phyloP scores from a whole-genome alignment of 2,888 invertebrate species.

The Parelbella ahira region DNA sequence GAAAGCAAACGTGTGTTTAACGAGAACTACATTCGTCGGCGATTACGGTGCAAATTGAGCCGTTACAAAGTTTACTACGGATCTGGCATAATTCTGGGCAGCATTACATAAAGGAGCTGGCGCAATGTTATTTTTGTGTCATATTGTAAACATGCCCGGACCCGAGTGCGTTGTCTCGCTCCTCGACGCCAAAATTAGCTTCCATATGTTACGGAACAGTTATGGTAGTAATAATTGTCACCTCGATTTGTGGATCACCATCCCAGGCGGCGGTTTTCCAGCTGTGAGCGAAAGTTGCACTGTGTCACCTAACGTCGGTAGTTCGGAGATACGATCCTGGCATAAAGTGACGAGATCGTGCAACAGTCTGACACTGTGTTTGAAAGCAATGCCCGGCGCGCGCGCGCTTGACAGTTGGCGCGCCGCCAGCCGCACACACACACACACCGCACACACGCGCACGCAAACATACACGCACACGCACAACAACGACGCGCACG shows the following conservation, averaged over 20 bases:
- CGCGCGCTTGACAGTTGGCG: slow-evolving; percentile 44
- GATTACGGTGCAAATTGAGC: slow-evolving; percentile 28
- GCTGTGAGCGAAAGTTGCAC: slow-evolving; percentile 17
- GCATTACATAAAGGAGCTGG: slow-evolving; percentile 45
- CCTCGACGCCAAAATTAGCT: slow-evolving; percentile 53
- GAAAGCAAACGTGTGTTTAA: slow-evolving; percentile 14
- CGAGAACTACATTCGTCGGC: background rate
- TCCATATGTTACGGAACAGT: slow-evolving; percentile 50
- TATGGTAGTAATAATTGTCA: slow-evolving; percentile 67
- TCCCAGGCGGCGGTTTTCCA: slow-evolving; percentile 31
- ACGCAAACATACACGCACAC: slow-evolving; percentile 19
- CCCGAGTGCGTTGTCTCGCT: slow-evolving; percentile 39
- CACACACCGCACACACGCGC: slow-evolving; percentile 28
- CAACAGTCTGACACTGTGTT: slow-evolving; percentile 30
- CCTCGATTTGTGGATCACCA: too few species aligned
- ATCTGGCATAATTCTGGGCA: slow-evolving; percentile 36
- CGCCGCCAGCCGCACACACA: slow-evolving; percentile 33
- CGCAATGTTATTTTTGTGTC: slow-evolving; percentile 49
- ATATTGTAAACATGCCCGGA: slow-evolving; percentile 44
- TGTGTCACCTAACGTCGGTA: background rate
- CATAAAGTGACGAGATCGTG: slow-evolving; percentile 10
- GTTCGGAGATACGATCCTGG: background rate
- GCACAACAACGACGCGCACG: slow-evolving; percentile 20
- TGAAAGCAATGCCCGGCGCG: slow-evolving; percentile 34
- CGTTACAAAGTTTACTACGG: slow-evolving; percentile 32